Base-by-base conservation (phyloP, 2,113 vertebrate species). In the Castor canadensis region DNA sequence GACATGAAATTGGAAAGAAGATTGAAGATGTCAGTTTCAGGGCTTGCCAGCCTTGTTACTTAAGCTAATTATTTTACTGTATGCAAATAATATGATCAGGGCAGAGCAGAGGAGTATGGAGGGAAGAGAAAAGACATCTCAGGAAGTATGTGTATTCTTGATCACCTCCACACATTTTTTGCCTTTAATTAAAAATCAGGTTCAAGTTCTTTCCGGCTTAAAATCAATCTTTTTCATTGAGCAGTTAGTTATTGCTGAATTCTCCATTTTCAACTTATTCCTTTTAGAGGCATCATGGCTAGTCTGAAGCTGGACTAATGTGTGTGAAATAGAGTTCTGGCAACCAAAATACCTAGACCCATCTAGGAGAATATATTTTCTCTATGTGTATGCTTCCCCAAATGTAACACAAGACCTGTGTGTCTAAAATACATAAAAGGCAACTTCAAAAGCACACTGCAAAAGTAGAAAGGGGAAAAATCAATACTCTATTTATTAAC, bases 401-500 rank as follows among this genome's bases (percentile, higher is more conserved):
- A 91, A 79, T 86, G 52, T 64, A 89, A 71, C 77, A 35, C 43
- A 94, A 93, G 40, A 66, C 13, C 32, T 35, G 13, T 49, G 22
- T 95, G 60, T 71, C 91, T 94, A 95, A 94, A 90, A 94, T 81
- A 92, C 49, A 35, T 82, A 92, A 62, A 76, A 79, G 45, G 9
- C 49, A 66, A 49, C 35, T 89, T 38, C 47, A 77, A 95, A 84
- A 88, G 28, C 67, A 92, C 28, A 62, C 2, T 79, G 11, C 32
- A 91, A 87, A 95, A 82, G 43, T 77, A 72, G 79, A 76, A 93
- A 77, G 30, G 67, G 30, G 45, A 9, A 67, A 95, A 73, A 95
- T 80, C 77, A 93, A 88, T 95, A 94, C 20, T 89, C 62, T 93
- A 76, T 95, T 95, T 95, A 91, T 94, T 91, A 96, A 45, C 62